phyloP scores from a whole-genome alignment of 1,140 invertebrate genomes.

The Pogonus chalceus region DNA sequence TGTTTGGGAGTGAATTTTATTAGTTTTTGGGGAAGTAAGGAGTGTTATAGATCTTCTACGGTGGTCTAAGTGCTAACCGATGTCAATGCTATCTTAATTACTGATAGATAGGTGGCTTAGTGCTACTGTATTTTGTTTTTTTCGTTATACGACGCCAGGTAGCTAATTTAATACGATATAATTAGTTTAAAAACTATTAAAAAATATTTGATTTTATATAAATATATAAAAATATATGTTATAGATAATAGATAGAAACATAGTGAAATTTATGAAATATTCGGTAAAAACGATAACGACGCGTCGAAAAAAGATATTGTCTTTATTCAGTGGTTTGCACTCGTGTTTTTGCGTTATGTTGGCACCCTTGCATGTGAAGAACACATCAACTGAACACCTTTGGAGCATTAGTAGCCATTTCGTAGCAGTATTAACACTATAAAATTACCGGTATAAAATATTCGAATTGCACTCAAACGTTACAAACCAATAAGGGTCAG shows the following conservation, averaged over 20 bases:
- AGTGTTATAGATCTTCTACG: not conserved
- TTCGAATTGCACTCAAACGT: too few relatives aligned
- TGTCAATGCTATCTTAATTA: constrained; percentile 3
- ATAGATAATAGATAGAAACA: too few relatives aligned
- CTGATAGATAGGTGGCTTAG: not conserved
- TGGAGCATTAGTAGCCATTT: constrained; percentile 34
- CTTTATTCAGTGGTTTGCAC: not conserved
- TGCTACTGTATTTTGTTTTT: not conserved
- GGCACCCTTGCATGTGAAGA: constrained; percentile 24
- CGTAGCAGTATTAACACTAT: constrained; percentile 34
- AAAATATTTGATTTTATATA: too few relatives aligned
- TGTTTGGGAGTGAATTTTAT: not conserved
- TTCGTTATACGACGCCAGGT: not conserved
- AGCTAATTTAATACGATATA: too few relatives aligned
- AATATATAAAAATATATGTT: too few relatives aligned
- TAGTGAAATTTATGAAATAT: too few relatives aligned
- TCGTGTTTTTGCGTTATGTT: not conserved
- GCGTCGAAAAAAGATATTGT: not conserved
- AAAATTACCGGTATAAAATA: constrained; percentile 22
- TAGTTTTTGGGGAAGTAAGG: not conserved
- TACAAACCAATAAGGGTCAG: too few relatives aligned
- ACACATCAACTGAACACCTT: constrained; percentile 31
- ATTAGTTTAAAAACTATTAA: too few relatives aligned
- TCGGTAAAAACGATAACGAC: too few relatives aligned
- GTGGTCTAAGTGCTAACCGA: not conserved